Conservation (phyloP, 2,888 invertebrate genomes). For the Aporophyla nigra region DNA sequence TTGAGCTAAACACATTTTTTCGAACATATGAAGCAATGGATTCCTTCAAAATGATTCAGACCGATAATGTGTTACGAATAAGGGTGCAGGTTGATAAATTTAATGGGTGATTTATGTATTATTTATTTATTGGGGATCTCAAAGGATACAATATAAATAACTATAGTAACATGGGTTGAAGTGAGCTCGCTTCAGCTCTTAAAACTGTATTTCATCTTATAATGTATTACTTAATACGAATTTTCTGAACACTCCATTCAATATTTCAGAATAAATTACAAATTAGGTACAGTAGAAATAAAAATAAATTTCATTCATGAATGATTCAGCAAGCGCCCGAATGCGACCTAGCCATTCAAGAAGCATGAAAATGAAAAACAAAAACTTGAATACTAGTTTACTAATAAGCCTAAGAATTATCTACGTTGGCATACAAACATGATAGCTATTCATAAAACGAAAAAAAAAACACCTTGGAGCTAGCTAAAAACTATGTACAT, state of each 20-base stretch:
- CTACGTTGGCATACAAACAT: slow-evolving; percentile 29
- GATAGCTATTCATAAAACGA: background rate
- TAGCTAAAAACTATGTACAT: background rate
- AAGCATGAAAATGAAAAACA: slow-evolving; percentile 55
- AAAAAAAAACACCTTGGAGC: background rate
- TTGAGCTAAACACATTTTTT: too few species aligned
- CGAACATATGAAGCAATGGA: too few species aligned
- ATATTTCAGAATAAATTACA: background rate
- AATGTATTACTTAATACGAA: background rate
- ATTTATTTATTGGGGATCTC: background rate
- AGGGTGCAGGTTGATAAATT: too few species aligned
- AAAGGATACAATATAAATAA: background rate
- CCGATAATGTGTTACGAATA: too few species aligned
- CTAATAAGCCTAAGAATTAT: slow-evolving; percentile 16
- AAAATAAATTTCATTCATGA: slow-evolving; percentile 1
- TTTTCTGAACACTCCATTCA: slow-evolving; percentile 39
- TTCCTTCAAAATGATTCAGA: too few species aligned
- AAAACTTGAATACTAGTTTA: slow-evolving; percentile 17
- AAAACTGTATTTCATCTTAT: background rate
- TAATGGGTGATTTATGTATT: background rate
- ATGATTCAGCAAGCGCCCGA: slow-evolving; percentile 46
- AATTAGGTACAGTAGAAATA: background rate
- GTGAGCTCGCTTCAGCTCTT: background rate
- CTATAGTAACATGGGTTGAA: background rate
- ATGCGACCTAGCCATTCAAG: slow-evolving; percentile 40